Base-by-base conservation (phyloP, 2,797 vertebrate genomes). In the Molossus molossus region DNA sequence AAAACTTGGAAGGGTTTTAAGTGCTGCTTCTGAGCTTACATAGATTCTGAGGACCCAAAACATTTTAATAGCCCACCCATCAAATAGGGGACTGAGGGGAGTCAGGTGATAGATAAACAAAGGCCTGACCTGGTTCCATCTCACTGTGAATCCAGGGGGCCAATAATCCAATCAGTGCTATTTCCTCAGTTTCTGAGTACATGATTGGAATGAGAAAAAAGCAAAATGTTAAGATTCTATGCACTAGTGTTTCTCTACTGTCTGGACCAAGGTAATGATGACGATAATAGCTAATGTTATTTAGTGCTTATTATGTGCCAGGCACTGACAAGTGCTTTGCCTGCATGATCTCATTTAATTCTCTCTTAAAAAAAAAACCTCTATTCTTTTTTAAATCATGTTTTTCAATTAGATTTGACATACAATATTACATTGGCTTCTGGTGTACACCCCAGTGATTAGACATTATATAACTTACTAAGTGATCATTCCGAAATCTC, bases 181-280 rank as follows among this genome's bases (percentile, higher is more conserved):
- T 91, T 84, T 91, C 55, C 64, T 89, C 21, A 73, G 37, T 90
- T 94, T 90, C 85, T 94, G 76, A 79, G 60, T 50, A 10, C 40
- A 23, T 73, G 12, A 40, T 58, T 92, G 25, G 57, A 86, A 87
- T 75, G 64, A 95, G 58, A 95, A 95, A 53, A 92, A 95, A 87
- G 29, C 15, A 57, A 76, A 92, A 33, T 88, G 33, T 83, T 95
- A 70, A 91, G 55, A 92, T 91, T 89, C 65, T 87, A 2, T 77
- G 12, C 33, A 90, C 21, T 25, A 58, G 5, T 76, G 29, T 92
- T 79, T 45, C 76, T 85, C 81, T 8, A 53, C 57, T 82, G 81
- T 96, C 65, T 45, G 88, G 85, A 92, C 55, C 73, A 29, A 83
- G 50, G 23, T 62, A 50, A 83, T 87, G 7, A 73, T 73, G 37